A percentile compares a stretch with the other conserved stretches of the same genome.
phyloP scores from a whole-genome alignment of 2,797 vertebrate genomes.

The Cynodonichthys magdalenae region DNA sequence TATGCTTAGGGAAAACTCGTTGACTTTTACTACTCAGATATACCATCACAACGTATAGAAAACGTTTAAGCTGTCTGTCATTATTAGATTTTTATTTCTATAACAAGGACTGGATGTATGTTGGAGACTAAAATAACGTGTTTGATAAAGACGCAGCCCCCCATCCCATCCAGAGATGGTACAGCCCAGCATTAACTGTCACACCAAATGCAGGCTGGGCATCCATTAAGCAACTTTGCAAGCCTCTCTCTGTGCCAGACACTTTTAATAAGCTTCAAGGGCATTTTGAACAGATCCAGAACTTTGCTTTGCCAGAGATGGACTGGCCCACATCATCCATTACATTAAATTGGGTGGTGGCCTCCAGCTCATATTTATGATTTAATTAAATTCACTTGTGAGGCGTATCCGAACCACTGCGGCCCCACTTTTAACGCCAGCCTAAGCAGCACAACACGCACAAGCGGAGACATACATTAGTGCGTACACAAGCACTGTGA shows the following conservation, averaged over 20 bases:
- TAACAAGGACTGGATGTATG: conserved; percentile 29
- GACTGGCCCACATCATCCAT: conserved; percentile 86
- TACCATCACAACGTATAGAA: too few relatives aligned
- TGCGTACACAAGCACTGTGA: conserved; percentile 52
- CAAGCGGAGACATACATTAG: conserved; percentile 43
- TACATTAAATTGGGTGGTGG: conserved; percentile 87
- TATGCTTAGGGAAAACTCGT: too few relatives aligned
- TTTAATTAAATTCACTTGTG: conserved; percentile 88
- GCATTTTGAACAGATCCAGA: conserved; percentile 83
- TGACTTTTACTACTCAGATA: too few relatives aligned
- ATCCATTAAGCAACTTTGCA: conserved; percentile 82
- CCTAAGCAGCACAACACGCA: conserved; percentile 64
- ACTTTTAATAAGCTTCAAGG: conserved; percentile 88
- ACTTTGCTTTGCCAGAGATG: conserved; percentile 83
- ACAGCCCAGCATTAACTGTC: conserved; percentile 76
- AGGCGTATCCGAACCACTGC: conserved; percentile 81
- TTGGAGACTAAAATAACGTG: conserved; percentile 21
- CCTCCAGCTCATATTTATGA: conserved; percentile 88
- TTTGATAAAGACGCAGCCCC: conserved; percentile 45
- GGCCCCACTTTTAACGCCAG: conserved; percentile 77
- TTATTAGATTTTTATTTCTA: conserved; percentile 28
- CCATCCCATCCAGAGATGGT: conserved; percentile 60
- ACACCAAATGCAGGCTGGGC: conserved; percentile 79
- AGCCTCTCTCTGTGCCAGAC: conserved; percentile 80
- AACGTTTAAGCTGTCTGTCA: too few relatives aligned